phyloP scores from a whole-genome alignment of 2,797 vertebrate species.

The Varecia variegata region DNA sequence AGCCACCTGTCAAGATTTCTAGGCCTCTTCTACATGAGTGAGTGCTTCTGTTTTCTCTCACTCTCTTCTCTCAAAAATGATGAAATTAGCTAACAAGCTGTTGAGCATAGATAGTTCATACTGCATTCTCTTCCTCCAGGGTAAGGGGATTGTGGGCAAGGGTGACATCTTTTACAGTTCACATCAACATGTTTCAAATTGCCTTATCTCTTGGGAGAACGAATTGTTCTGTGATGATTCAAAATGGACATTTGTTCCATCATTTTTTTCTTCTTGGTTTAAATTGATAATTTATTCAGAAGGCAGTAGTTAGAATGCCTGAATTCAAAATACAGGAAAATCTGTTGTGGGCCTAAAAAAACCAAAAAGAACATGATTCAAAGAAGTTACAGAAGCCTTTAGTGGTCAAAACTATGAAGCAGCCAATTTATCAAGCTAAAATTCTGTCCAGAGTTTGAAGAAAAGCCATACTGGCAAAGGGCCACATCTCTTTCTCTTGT shows the following conservation, averaged over 20 bases:
- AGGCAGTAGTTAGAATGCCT: slow-evolving; percentile 31
- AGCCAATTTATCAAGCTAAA: neutral
- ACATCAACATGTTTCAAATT: slow-evolving; percentile 13
- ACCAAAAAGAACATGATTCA: neutral
- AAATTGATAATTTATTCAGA: slow-evolving; percentile 65
- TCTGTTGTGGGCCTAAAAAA: slow-evolving; percentile 32
- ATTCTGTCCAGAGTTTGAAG: neutral
- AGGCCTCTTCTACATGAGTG: neutral
- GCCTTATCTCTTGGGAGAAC: slow-evolving; percentile 10
- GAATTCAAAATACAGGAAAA: slow-evolving; percentile 60
- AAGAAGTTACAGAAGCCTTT: neutral
- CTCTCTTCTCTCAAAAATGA: slow-evolving; percentile 18
- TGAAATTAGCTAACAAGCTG: slow-evolving; percentile 65
- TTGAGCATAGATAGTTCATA: neutral
- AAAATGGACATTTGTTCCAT: slow-evolving; percentile 57
- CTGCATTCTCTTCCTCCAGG: neutral
- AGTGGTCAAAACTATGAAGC: neutral
- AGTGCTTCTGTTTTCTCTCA: slow-evolving; percentile 43
- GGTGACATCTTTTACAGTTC: slow-evolving; percentile 23
- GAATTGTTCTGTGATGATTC: slow-evolving; percentile 40
- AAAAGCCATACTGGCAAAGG: neutral
- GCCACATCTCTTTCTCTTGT: neutral
- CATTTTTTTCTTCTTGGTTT: neutral
- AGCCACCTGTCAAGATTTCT: slow-evolving; percentile 50
- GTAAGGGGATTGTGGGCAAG: neutral